A percentile compares a stretch with the other conserved stretches of the same genome.
Conservation (phyloP, 2,797 vertebrate species). For the Hippoglossus hippoglossus region DNA sequence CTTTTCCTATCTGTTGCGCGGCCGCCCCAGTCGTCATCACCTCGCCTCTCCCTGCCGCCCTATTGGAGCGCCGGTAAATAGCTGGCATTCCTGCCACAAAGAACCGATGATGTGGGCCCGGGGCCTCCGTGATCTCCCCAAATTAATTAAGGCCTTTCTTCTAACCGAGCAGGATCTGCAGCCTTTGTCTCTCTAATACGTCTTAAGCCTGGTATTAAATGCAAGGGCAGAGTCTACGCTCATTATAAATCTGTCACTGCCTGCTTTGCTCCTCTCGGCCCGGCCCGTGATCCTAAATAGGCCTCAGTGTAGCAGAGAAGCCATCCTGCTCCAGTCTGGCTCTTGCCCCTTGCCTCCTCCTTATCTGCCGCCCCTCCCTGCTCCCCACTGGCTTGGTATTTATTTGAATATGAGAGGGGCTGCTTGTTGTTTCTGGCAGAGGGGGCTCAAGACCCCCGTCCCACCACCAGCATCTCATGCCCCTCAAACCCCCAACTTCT, state of each 20-base stretch:
- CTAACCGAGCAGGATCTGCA: conserved; percentile 49
- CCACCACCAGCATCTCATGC: conserved; percentile 14
- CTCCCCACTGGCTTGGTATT: conserved; percentile 76
- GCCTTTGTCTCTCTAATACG: conserved; percentile 76
- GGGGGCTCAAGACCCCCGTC: conserved; percentile 56
- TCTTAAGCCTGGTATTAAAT: conserved; percentile 79
- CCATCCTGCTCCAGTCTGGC: conserved; percentile 43
- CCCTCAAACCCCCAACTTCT: conserved; percentile 44
- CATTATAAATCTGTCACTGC: conserved; percentile 81
- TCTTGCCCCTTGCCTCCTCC: conserved; percentile 58
- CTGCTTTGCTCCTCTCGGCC: conserved; percentile 68
- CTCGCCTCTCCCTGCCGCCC: conserved; percentile 76
- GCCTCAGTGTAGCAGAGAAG: conserved; percentile 67
- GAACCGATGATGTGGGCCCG: conserved; percentile 82
- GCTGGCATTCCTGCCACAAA: conserved; percentile 88
- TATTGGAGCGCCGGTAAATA: conserved; percentile 84
- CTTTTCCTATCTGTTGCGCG: conserved; percentile 84
- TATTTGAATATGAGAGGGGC: conserved; percentile 84
- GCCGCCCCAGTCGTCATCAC: conserved; percentile 86
- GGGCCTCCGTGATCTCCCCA: conserved; percentile 78
- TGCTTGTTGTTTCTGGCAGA: conserved; percentile 84
- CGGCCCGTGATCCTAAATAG: conserved; percentile 62
- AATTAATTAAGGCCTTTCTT: conserved; percentile 87
- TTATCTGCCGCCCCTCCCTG: conserved; percentile 67
- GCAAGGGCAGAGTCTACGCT: conserved; percentile 60